Base-by-base conservation (phyloP, 2,113 vertebrate species). In the Nanorana parkeri region DNA sequence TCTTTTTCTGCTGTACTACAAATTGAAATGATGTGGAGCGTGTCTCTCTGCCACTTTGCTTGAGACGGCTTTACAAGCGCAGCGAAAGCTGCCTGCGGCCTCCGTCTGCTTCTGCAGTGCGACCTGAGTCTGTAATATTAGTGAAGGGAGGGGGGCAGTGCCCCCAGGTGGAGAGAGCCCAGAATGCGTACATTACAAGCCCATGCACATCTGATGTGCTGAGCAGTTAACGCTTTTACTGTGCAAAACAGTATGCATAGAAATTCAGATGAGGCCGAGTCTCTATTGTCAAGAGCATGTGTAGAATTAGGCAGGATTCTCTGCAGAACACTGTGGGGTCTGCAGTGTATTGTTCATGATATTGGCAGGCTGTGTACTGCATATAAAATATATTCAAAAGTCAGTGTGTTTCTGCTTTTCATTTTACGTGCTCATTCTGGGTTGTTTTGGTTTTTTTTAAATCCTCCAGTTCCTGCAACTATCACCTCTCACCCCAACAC, bases 401-500 rank as follows among this genome's bases (percentile, higher is more conserved):
- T 55, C 71, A 41, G 47, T 81, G 29, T 64, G 58, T 71, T 74
- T 21, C 54, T 72, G 17, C 24, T 51, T 24, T 71, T 36, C n/a
- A 11, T 8, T 19, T 1, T 41, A 67, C 32, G n/a, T 71, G 56
- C 61, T 71, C 65, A 29, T 41, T 36, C 5, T 58, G 32, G 23
- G 36, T 56, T 24, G 41, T 52, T 64, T 55, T n/a, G 55, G 51
- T 41, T 56, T 47, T 60, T 52, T 64, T 55, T n/a, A 23, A 51
- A 0, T 47, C 19, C n/a, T 77, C n/a, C 17, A 99, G 97, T 99
- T 87, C 97, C 97, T 0, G 97, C 97, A 73, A 99, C 99, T 96
- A 98, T 99, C 93, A 99, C 97, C 41, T 98, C 96, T 77, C 97
- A 99, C 88, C 97, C 97, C 89, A 99, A 99, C 91, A 99, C 97